Base-by-base conservation (phyloP, 30 jellyfish, hydroid and myxozoan genomes). In the Aurelia sp. region DNA sequence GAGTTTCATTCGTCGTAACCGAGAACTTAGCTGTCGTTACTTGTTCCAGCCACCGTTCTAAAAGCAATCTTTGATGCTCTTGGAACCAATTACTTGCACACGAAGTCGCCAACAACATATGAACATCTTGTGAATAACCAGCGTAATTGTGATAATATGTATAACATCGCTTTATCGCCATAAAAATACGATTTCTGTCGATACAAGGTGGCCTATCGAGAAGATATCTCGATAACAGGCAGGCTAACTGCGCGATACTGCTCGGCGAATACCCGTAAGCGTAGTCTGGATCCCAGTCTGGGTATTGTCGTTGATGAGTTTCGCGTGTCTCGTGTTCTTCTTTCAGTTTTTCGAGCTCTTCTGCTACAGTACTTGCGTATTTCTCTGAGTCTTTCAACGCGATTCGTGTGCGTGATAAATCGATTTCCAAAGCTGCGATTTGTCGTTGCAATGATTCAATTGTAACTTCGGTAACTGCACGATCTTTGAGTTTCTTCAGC, bases 71-170 rank as follows among this genome's bases (percentile, higher is more conserved):
- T 52, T 92, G 98, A 62, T 92, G 98, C 40, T 92, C 98, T 15
- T 96, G 98, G 51, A 92, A 92, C 98, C 98, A 92, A 66, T 92
- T 92, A 66, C 98, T 86, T 37, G 98, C 98, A 66, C 90, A 92
- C 40, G 98, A 86, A 16, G 98, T 92, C 66, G 98, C 98, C 66
- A 92, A 70, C 27, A 92, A 82, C 98, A 92, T 92, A 64, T 92
- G 98, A 47, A 92, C 98, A 65, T 92, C 98, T 64, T 92, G 97
- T 84, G 98, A 69, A 62, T 92, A 92, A 15, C 98, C 98, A 7
- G 98, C 98, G 83, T 92, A 92, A 53, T 87, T 87, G 68, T 92
- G 97, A 62, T 92, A 92, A 64, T 92, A 92, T 6, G 97, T 92
- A 65, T 75, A 92, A 65, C 97, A 92, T 62, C 98, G 98, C 74